Evolutionary conservation across 2,888 invertebrate genomes (phyloP).

Genomic region (Busseola fusca): DNA sequence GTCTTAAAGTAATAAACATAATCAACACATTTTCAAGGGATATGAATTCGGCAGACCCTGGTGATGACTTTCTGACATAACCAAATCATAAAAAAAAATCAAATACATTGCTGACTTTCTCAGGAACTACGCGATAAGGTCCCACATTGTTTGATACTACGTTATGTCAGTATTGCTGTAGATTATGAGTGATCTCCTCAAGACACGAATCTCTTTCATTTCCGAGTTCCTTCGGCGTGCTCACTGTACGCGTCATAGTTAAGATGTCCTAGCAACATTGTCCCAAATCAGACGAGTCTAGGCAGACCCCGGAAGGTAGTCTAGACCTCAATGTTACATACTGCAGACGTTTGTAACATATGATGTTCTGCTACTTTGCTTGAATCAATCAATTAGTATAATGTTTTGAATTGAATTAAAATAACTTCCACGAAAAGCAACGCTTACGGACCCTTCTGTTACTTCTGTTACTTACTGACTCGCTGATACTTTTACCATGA

Average conservation of each 20-base stretch:
- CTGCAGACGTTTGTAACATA: neutral
- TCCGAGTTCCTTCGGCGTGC: neutral
- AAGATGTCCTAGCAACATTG: neutral
- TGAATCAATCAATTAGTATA: neutral
- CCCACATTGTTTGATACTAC: neutral
- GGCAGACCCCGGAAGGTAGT: conserved; percentile 31
- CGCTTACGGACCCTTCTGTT: neutral
- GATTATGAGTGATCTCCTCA: neutral
- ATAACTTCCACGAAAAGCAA: neutral
- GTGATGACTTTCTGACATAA: neutral
- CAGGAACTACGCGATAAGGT: too few species aligned
- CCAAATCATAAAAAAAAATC: neutral
- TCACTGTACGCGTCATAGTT: neutral
- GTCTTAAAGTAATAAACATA: neutral
- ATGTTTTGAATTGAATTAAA: neutral
- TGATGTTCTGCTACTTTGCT: neutral
- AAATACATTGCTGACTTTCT: fast-evolving
- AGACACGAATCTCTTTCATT: neutral
- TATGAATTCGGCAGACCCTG: neutral
- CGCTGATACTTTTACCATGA: neutral
- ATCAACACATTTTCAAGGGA: neutral
- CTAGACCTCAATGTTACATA: conserved; percentile 35
- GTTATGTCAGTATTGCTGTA: too few species aligned
- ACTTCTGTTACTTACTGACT: neutral
- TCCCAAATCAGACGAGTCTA: conserved; percentile 17